These are phyloP conservation scores for Psammodynastes pulverulentus DNA, from an alignment of 2,113 vertebrate genomes.

Conservation along the genomic window DNA sequence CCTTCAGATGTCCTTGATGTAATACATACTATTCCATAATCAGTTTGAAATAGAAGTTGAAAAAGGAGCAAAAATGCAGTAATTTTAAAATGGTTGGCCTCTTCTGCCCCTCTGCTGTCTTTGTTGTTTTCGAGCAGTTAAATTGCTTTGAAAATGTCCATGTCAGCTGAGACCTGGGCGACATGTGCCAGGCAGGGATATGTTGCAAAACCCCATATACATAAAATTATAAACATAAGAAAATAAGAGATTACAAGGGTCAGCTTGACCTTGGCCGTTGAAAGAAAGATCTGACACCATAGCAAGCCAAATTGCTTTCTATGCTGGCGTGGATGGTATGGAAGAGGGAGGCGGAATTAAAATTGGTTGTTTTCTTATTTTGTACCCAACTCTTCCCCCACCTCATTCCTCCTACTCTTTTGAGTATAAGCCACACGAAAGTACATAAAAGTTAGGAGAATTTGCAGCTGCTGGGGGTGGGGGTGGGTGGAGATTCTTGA, in stretches of 20 bases:
- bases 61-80: rapidly evolving
- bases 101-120: rapidly evolving
- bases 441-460: not conserved
- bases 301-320: not conserved
- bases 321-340: rapidly evolving
- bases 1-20: slow-evolving; percentile 18
- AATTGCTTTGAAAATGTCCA: rapidly evolving
- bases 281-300: rapidly evolving
- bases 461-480: not conserved
- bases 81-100: not conserved
- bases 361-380: not conserved
- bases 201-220: rapidly evolving
- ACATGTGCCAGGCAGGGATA: rapidly evolving
- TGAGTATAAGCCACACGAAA: not conserved
- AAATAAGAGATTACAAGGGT: not conserved
- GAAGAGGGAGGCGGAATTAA: not conserved
- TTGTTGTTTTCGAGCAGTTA: rapidly evolving
- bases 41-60: not conserved
- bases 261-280: not conserved
- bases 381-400: not conserved
- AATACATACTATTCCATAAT: not conserved
- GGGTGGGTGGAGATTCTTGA: not conserved
- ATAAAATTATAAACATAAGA: not conserved
- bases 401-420: not conserved
- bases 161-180: not conserved